Percentiles rank a stretch among this genome's conserved stretches.
Conservation (phyloP, 2,113 vertebrate species). For the Indri indri region DNA sequence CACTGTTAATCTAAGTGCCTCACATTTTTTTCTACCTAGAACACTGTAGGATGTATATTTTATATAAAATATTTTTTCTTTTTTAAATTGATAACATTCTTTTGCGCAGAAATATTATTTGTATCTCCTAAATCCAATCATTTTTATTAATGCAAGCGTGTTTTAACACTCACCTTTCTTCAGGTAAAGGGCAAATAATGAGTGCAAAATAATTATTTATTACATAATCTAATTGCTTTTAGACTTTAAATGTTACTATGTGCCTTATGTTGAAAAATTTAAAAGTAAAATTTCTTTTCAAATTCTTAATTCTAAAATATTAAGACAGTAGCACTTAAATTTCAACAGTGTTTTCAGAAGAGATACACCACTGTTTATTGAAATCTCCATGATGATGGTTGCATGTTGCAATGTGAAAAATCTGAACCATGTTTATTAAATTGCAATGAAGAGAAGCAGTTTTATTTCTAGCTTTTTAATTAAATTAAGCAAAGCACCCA, state of each 20-base stretch:
- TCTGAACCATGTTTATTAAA: slow-evolving; percentile 63
- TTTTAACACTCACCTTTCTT: slow-evolving; percentile 78
- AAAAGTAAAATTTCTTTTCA: slow-evolving; percentile 33
- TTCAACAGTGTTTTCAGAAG: slow-evolving; percentile 61
- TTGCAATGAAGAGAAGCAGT: slow-evolving; percentile 71
- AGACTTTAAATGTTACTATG: slow-evolving; percentile 81
- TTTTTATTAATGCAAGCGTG: slow-evolving; percentile 70
- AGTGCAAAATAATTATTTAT: slow-evolving; percentile 77
- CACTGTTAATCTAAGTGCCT: slow-evolving; percentile 86
- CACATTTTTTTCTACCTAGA: slow-evolving; percentile 80
- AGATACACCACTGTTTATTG: not conserved
- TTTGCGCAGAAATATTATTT: slow-evolving; percentile 32
- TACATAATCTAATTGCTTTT: slow-evolving; percentile 75
- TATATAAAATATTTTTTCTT: slow-evolving; percentile 72
- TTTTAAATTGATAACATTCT: slow-evolving; percentile 41
- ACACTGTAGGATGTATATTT: slow-evolving; percentile 78
- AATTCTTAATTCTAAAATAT: slow-evolving; percentile 38
- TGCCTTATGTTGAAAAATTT: slow-evolving; percentile 86
- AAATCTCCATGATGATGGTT: not conserved
- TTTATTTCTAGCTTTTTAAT: slow-evolving; percentile 51
- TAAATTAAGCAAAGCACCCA: slow-evolving; percentile 46
- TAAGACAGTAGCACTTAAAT: slow-evolving; percentile 72
- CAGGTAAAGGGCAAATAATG: slow-evolving; percentile 78
- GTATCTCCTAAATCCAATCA: slow-evolving; percentile 21
- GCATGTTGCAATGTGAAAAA: not conserved